Base-by-base conservation (phyloP, 2,797 vertebrate genomes). In the Synanceia verrucosa region DNA sequence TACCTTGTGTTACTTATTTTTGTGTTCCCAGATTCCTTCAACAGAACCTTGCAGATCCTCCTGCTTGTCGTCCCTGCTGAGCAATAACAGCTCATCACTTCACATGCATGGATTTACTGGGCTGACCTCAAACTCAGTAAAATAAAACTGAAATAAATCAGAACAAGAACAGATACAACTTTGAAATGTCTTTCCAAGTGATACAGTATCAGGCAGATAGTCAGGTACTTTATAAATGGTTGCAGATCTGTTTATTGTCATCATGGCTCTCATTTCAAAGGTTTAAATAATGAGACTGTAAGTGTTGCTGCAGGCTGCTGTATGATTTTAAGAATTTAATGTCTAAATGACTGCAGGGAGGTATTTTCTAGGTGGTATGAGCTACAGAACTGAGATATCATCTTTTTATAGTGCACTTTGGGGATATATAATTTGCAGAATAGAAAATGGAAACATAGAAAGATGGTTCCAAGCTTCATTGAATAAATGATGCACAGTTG, bases 21-120 rank as follows among this genome's bases (percentile, higher is more conserved):
- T 79, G 9, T 73, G 8, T 70, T 90, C 4, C 61, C 93, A 99
- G 97, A 94, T 29, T 93, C 57, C 26, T 63, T 94, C 73, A 97
- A 95, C 78, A 86, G 83, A 92, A 89, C 89, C 23, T 65, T 97
- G 84, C 97, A 99, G 90, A 96, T 98, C 88, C 81, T 99, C 76
- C 80, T 99, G 89, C 94, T 98, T 91, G 97, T 98, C 5, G 77
- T 96, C 57, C 97, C 97, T 56, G 60, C 95, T 53, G 96, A 97
- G 62, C 14, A 78, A 9, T 86, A 70, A 73, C 21, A 65, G n/a
- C 14, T 7, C 36, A 31, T 44, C 31, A 31, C 4, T 23, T 31
- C 9, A 19, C 23, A 46, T 14, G 34, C 29, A 16, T 4, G n/a
- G n/a, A 61, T 29, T 4, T 6, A 31, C 47, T 47, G 8, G 34